Evolutionary conservation across 2,888 invertebrate species (phyloP), one percentile per base, ranked within the genome.

Genomic region (Ophion ellenae): DNA sequence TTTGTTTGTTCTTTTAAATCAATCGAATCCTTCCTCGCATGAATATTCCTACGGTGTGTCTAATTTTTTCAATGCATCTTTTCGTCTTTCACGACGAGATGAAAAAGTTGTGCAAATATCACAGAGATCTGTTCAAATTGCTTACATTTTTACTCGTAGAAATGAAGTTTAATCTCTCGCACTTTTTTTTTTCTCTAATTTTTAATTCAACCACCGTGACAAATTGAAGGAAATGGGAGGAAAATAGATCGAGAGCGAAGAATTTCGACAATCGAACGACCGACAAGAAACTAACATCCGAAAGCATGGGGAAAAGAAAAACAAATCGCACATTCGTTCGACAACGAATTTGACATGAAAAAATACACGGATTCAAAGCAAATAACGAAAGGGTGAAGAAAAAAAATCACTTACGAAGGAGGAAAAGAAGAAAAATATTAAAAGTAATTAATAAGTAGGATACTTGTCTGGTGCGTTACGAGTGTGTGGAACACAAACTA

Each of bases 391-490:
- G 28, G 59, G 45, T 69, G 78, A 61, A 61, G 32, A 59, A 69
- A 69, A 69, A 36, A 17, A 61, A 17, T 69, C 63, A 73, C 69
- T 81, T 61, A 36, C 28, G 28, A 63, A 40, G 17, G 63, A 24
- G 40, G 6, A 47, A 53, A 70, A 66, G 57, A 75, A 66, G 66
- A n/a, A 70, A 67, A 75, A 73, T 20, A 63, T 10, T 59, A 59
- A 73, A 14, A 53, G n/a, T 61, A 73, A 76, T 84, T 17, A 73
- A 73, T 81, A 81, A 82, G 87, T 88, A 87, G 87, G 74, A 70
- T 86, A 87, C 82, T 75, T 85, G 85, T 87, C 79, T 87, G 80
- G 85, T 88, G 84, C 84, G 85, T 88, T 85, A 88, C 74, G 85
- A 87, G 84, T 61, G 88, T 80, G 85, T 84, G 87, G 83, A 86